phyloP scores from a whole-genome alignment of 2,888 invertebrate genomes.

The Dryocosmus kuriphilus region DNA sequence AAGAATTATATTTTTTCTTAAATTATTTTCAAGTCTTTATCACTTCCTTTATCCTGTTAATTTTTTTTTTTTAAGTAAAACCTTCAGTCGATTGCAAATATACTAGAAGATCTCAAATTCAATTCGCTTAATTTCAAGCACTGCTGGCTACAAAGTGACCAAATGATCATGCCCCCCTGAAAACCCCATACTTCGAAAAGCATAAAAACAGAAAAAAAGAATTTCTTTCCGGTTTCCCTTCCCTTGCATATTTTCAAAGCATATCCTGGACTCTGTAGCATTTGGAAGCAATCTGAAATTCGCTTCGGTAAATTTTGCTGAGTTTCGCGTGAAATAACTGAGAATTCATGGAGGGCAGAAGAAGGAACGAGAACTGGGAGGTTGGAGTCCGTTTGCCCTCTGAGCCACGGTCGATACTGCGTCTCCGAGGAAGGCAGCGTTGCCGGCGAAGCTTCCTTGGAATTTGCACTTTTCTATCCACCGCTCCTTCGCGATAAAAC shows the following conservation, averaged over 20 bases:
- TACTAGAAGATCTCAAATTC: too few species aligned
- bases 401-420: slow-evolving; percentile 71
- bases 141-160: too few species aligned
- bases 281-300: slow-evolving; percentile 18
- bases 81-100: too few species aligned
- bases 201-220: not conserved
- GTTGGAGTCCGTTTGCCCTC: slow-evolving; percentile 70
- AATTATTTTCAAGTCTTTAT: too few species aligned
- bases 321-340: slow-evolving; percentile 49
- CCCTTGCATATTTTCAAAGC: not conserved
- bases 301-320: slow-evolving; percentile 34
- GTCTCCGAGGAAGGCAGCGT: slow-evolving; percentile 66
- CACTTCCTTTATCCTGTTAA: too few species aligned
- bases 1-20: too few species aligned
- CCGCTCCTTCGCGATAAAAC: slow-evolving; percentile 48
- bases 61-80: too few species aligned
- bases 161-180: not conserved
- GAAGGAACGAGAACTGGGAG: slow-evolving; percentile 54
- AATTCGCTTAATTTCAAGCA: too few species aligned
- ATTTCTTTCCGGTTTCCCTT: not conserved
- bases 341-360: slow-evolving; percentile 44
- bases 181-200: not conserved
- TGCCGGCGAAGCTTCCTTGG: slow-evolving; percentile 67
- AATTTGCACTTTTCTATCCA: slow-evolving; percentile 67
- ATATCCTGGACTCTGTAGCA: not conserved